Conservation (phyloP, 53 echinoderm and acorn worm species). For the Echinometra lucunter region DNA sequence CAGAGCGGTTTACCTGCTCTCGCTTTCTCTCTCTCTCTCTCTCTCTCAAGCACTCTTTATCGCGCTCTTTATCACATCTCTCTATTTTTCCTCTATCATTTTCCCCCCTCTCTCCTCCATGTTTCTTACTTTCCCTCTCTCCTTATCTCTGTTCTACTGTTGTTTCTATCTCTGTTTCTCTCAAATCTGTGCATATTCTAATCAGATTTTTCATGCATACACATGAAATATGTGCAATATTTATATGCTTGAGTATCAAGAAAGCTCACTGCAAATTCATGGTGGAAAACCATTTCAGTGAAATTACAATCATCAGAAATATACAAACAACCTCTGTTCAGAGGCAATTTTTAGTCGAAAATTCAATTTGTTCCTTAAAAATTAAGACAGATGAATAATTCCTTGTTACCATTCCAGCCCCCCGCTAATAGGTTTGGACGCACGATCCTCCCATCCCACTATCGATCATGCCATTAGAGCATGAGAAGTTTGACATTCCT, state of each 20-base stretch:
- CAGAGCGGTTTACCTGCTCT: neutral
- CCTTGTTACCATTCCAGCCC: neutral
- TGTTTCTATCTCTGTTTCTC: neutral
- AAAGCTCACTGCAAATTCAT: neutral
- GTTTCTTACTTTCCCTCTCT: neutral
- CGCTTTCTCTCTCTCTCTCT: neutral
- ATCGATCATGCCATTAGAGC: conserved; percentile 42
- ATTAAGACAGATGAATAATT: conserved; percentile 36
- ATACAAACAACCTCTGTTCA: neutral
- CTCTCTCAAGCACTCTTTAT: neutral
- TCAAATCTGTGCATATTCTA: neutral
- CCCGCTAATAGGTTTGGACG: conserved; percentile 29
- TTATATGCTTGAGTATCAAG: neutral
- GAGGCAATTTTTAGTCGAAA: neutral
- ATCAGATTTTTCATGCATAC: too few relatives aligned
- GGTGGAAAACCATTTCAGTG: neutral
- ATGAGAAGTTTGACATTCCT: conserved; percentile 60
- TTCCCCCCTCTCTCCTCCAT: neutral
- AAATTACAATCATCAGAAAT: neutral
- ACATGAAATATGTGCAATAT: too few relatives aligned
- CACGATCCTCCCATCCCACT: conserved; percentile 28
- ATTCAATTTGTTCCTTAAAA: neutral
- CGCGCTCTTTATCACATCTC: neutral
- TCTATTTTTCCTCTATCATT: neutral
- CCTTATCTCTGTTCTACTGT: neutral